These are phyloP conservation scores for Ictalurus punctatus DNA, from an alignment of 2,113 vertebrate species.

Conservation along the genomic window DNA sequence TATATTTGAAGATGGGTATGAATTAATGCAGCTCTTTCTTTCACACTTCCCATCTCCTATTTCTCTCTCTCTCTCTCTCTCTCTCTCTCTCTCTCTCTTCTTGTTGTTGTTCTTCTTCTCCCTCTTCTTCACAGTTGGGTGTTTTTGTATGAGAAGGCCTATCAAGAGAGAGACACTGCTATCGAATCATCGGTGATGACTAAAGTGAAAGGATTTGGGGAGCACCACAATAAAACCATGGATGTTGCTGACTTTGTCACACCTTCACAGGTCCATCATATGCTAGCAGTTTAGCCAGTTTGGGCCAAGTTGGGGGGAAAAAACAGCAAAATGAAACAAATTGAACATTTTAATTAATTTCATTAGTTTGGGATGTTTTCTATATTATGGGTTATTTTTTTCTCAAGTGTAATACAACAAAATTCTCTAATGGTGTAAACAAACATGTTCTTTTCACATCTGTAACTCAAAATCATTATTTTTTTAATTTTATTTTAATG, in stretches of 20 bases:
- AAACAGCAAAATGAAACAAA: not conserved
- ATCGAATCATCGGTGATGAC: constrained; percentile 93
- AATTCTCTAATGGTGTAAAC: not conserved
- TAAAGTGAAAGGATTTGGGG: constrained; percentile 91
- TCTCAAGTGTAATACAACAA: not conserved
- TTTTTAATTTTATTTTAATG: not conserved
- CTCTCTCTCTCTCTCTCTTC: not conserved
- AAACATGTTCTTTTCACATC: not conserved
- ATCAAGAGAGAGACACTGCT: constrained; percentile 85
- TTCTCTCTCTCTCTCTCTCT: constrained; percentile 1
- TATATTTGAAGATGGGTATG: not conserved
- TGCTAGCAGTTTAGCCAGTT: not conserved
- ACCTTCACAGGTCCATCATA: constrained; percentile 80
- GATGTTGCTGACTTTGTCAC: constrained; percentile 91
- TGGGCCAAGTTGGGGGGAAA: too few species aligned
- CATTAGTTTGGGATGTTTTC: not conserved
- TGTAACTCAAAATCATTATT: not conserved
- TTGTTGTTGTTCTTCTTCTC: not conserved
- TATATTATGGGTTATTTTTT: not conserved
- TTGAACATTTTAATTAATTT: not conserved
- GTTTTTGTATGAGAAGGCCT: constrained; percentile 91
- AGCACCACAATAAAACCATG: constrained; percentile 83
- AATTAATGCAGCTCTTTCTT: constrained; percentile 12
- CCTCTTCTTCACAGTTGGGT: constrained; percentile 78
- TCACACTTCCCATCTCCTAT: not conserved